These are phyloP conservation scores for Neolamprologus hecqui DNA, from an alignment of 2,113 vertebrate genomes.

Conservation along the genomic window DNA sequence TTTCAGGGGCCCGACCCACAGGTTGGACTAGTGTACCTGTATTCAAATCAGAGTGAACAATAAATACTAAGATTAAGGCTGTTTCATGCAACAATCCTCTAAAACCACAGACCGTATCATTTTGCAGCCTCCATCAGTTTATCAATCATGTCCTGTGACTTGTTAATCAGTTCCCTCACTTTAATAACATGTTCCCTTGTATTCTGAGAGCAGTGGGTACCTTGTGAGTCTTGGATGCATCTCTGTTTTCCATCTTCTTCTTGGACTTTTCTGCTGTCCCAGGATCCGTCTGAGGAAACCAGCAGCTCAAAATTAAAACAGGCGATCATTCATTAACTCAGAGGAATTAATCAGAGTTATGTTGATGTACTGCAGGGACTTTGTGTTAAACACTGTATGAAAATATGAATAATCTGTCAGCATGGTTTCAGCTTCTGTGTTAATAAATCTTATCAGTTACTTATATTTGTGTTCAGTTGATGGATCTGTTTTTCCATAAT, in stretches of 20 bases:
- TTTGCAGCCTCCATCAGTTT: background rate
- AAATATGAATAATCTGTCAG: background rate
- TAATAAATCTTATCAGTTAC: background rate
- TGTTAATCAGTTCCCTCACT: background rate
- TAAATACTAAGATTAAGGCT: background rate
- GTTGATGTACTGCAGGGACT: background rate
- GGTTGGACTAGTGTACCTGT: background rate
- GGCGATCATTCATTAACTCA: background rate
- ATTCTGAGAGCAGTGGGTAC: background rate
- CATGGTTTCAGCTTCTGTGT: background rate
- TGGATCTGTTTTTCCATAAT: background rate
- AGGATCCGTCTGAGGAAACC: background rate
- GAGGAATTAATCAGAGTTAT: background rate
- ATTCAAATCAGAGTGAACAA: background rate
- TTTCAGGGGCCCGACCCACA: background rate
- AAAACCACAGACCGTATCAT: background rate
- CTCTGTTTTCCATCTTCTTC: background rate
- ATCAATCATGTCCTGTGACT: background rate
- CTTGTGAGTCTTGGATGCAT: background rate
- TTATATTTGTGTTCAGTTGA: background rate
- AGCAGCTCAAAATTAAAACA: background rate
- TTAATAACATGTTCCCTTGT: background rate
- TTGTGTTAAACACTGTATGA: background rate
- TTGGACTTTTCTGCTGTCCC: background rate
- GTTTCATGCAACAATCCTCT: background rate